Evolutionary conservation across 2,888 invertebrate genomes (phyloP).

Genomic region (Aphidoletes aphidimyza): DNA sequence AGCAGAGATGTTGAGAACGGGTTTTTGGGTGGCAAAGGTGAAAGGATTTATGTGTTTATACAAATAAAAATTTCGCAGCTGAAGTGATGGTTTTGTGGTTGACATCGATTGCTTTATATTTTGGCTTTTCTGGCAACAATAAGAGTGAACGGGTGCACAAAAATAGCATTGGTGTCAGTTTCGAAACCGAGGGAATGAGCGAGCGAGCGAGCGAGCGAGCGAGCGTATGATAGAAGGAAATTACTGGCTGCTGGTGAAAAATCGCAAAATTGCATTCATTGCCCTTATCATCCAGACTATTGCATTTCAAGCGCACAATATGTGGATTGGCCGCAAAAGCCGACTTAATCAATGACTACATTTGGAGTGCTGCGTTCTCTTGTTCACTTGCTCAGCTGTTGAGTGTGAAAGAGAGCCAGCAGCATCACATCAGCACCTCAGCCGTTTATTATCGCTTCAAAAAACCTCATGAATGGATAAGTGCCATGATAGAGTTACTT

Average conservation of each 20-base stretch:
- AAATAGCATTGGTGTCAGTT: too few species aligned
- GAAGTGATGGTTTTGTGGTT: constrained; percentile 15
- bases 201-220: too few species aligned
- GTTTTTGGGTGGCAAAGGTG: not conserved
- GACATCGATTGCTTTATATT: constrained; percentile 31
- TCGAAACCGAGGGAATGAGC: too few species aligned
- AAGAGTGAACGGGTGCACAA: not conserved
- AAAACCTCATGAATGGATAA: too few species aligned
- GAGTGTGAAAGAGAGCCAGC: too few species aligned
- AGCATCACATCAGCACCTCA: not conserved
- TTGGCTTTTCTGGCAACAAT: not conserved
- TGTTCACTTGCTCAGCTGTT: not conserved
- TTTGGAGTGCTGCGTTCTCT: not conserved
- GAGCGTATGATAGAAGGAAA: too few species aligned
- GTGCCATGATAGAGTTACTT: not conserved
- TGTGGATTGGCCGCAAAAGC: constrained; percentile 2
- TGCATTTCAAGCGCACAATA: not conserved
- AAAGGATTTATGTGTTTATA: constrained; percentile 2
- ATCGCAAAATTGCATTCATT: not conserved
- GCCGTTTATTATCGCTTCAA: too few species aligned
- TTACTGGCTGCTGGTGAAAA: not conserved
- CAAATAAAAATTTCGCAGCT: constrained; percentile 15
- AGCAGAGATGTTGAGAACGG: too few species aligned
- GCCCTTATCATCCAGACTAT: not conserved
- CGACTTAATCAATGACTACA: constrained; percentile 14